Conservation (phyloP, 2,797 vertebrate genomes). For the Aplochiton taeniatus region DNA sequence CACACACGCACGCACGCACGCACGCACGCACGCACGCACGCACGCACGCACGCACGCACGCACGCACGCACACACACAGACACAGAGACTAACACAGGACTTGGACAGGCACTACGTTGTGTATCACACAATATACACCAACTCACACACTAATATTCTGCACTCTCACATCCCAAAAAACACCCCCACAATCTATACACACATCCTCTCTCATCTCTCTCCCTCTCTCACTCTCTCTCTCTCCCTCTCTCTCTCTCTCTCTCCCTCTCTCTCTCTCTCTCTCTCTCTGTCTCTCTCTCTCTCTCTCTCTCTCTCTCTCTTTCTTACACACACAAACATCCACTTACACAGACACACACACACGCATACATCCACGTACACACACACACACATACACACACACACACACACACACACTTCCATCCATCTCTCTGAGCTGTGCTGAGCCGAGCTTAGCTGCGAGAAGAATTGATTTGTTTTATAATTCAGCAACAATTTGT, state of each 20-base stretch:
- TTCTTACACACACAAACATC: background rate
- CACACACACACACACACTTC: background rate
- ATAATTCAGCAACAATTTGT: constrained; percentile 46
- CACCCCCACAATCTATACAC: too few relatives aligned
- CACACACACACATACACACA: background rate
- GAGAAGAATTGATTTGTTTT: constrained; percentile 43
- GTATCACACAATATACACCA: too few relatives aligned
- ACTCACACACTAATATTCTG: too few relatives aligned
- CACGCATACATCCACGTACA: background rate
- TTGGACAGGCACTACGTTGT: too few relatives aligned
- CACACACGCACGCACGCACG: too few relatives aligned
- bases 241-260: background rate
- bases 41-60: too few relatives aligned
- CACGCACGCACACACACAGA: too few relatives aligned
- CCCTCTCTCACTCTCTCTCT: background rate
- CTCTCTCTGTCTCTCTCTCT: background rate
- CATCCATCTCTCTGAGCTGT: background rate
- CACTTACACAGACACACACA: background rate
- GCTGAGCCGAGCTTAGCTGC: constrained; percentile 20
- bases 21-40: too few relatives aligned
- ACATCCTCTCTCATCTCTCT: background rate
- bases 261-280: background rate
- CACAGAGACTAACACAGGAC: too few relatives aligned
- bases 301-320: background rate
- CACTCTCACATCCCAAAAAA: too few relatives aligned